phyloP scores from a whole-genome alignment of 2,797 vertebrate species.

The Enoplosus armatus region DNA sequence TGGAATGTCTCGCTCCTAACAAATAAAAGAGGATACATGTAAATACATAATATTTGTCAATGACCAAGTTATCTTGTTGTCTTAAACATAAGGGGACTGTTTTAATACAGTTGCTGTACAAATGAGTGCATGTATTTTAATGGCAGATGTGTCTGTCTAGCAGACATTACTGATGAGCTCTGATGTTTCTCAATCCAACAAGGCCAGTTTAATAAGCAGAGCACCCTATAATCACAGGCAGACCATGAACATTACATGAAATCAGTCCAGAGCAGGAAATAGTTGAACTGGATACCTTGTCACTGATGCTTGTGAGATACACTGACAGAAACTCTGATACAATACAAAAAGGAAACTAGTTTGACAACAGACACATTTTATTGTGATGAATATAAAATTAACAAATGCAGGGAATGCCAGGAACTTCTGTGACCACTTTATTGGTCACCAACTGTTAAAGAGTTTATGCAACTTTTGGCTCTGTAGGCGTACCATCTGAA shows the following conservation, averaged over 20 bases:
- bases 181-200: background rate
- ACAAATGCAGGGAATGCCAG: constrained; percentile 67
- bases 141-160: background rate
- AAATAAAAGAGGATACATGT: background rate
- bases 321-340: background rate
- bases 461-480: constrained; percentile 41
- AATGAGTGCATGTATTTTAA: background rate
- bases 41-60: background rate
- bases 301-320: background rate
- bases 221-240: background rate
- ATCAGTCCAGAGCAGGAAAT: background rate
- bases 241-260: background rate
- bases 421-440: constrained; percentile 6
- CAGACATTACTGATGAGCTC: background rate
- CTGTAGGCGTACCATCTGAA: background rate
- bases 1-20: constrained; percentile 54
- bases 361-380: constrained; percentile 70
- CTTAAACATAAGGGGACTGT: background rate
- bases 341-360: constrained; percentile 21
- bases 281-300: background rate
- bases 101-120: background rate
- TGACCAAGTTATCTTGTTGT: background rate
- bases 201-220: background rate
- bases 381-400: constrained; percentile 77
- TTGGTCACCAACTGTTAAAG: constrained; percentile 14